Conservation (phyloP, 2,888 invertebrate genomes). For the Carabus problematicus region DNA sequence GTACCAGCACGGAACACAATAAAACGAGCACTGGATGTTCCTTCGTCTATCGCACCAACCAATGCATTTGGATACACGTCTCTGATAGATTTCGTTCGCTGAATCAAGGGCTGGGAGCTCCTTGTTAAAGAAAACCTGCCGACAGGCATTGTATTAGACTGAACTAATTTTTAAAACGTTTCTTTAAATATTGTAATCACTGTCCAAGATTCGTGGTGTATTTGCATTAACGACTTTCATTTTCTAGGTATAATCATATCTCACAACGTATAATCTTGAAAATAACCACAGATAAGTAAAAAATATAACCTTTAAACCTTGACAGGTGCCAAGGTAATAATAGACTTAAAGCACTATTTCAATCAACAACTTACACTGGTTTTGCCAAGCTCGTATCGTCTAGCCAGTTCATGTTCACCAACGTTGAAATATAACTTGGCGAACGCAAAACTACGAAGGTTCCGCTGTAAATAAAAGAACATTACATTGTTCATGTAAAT, state of each 20-base stretch:
- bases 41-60: conserved; percentile 95
- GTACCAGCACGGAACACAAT: conserved; percentile 87
- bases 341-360: too few species aligned
- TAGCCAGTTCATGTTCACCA: conserved; percentile 80
- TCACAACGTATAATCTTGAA: background rate
- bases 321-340: too few species aligned
- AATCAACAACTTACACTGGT: too few species aligned
- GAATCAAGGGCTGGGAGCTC: conserved; percentile 33
- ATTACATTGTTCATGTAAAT: too few species aligned
- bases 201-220: conserved; percentile 5
- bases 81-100: conserved; percentile 17
- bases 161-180: background rate
- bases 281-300: background rate
- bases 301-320: background rate
- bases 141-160: conserved; percentile 23
- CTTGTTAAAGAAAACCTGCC: conserved; percentile 30
- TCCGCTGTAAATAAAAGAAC: conserved; percentile 66
- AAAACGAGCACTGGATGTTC: conserved; percentile 96
- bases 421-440: conserved; percentile 86
- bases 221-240: conserved; percentile 12
- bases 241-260: conserved; percentile 9
- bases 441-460: conserved; percentile 78
- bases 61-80: conserved; percentile 65
- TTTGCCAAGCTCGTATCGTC: conserved; percentile 57
- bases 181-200: background rate